Base-by-base conservation (phyloP, 2,888 invertebrate genomes). In the Amphimallon solstitiale region DNA sequence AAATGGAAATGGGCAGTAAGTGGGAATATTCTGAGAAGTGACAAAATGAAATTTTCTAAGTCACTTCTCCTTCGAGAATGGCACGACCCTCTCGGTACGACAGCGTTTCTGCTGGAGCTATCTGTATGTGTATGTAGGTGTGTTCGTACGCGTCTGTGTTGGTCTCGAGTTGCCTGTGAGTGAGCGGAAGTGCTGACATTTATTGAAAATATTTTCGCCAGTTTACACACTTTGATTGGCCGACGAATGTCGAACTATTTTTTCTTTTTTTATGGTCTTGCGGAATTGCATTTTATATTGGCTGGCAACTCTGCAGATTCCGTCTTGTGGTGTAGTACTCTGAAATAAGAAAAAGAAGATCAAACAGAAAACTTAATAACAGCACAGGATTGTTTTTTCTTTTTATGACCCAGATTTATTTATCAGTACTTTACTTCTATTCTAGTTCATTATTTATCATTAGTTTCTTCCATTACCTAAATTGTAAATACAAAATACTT, bases 1-100 rank as follows among this genome's bases (percentile, higher is more conserved):
- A 43, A 59, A 43, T 43, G 56, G 56, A 59, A 59, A 43, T 43
- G 43, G 29, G 29, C 56, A 35, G 52, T 35, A 34, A 43, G 29
- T 9, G 43, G 56, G 43, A 43, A 59, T 59, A 29, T 59, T 37
- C 35, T 54, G 5, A 35, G 38, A 40, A 51, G 63, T 35, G 63
- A 63, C 51, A 48, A 63, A 51, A 63, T 63, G 51, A 51, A 63
- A 63, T 63, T 63, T 63, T 49, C 63, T 43, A 59, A 59, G 56
- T 59, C 43, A 43, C 56, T 59, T 12, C 40, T 17, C 56, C 43
- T 23, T 59, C 14, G 34, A 34, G 56, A 40, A 54, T 5, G 43
- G 34, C 15, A 23, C 40, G 38, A 9, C 12, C 12, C 21, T 48
- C 40, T 5, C 4, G 43, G 17, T 15, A 43, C 43, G 43, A 37